phyloP scores from a whole-genome alignment of 2,888 invertebrate genomes.

The Empis livida region DNA sequence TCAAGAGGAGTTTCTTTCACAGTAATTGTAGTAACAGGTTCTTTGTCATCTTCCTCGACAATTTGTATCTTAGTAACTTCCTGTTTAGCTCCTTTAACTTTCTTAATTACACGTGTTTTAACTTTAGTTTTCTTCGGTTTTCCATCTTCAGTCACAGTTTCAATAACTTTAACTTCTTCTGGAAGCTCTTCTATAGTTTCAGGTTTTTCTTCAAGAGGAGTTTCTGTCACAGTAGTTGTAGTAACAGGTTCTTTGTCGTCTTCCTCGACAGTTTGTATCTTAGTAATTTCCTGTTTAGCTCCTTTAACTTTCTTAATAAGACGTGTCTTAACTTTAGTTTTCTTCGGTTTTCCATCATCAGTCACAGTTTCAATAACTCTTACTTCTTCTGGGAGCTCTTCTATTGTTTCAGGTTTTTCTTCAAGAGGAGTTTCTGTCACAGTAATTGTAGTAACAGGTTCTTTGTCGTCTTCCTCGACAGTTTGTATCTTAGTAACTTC shows the following conservation, averaged over 20 bases:
- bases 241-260: slow-evolving; percentile 29
- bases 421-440: slow-evolving; percentile 9
- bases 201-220: background rate
- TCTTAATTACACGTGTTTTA: slow-evolving; percentile 25
- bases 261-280: slow-evolving; percentile 23
- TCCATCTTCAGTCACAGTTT: slow-evolving; percentile 17
- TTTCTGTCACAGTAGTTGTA: slow-evolving; percentile 17
- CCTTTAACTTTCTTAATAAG: slow-evolving; percentile 20
- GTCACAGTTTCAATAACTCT: slow-evolving; percentile 28
- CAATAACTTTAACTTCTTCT: slow-evolving; percentile 16
- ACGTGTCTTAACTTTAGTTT: slow-evolving; percentile 21
- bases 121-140: slow-evolving; percentile 21
- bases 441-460: slow-evolving; percentile 23
- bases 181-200: slow-evolving; percentile 4
- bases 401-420: slow-evolving; percentile 8
- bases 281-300: slow-evolving; percentile 21
- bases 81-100: slow-evolving; percentile 15
- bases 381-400: slow-evolving; percentile 11
- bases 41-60: slow-evolving; percentile 20
- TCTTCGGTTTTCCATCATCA: slow-evolving; percentile 26
- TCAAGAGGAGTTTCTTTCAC: slow-evolving; percentile 16
- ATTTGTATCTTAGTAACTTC: slow-evolving; percentile 25
- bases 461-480: slow-evolving; percentile 18
- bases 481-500: slow-evolving; percentile 28
- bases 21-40: slow-evolving; percentile 23